Evolutionary conservation across 2,113 vertebrate genomes (phyloP), one percentile per base, ranked within the genome.

Genomic region (Plecotus auritus): DNA sequence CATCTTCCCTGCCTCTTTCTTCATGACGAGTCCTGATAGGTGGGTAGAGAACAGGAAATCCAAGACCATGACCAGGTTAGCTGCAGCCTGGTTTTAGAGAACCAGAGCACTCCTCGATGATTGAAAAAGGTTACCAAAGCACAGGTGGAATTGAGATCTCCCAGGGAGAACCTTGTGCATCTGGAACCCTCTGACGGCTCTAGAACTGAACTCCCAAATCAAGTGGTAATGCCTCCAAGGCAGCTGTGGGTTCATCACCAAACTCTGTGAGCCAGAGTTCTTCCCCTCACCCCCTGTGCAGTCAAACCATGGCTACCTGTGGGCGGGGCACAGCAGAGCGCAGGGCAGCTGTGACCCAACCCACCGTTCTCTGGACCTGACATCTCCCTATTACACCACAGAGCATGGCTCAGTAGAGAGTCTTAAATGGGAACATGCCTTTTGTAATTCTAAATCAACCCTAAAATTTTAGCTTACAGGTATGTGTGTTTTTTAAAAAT

Each of bases 401-500:
- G 89, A 93, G 28, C 35, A 45, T 28, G 40, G 7, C 67, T 89
- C 16, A 18, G n/a, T n/a, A 17, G 32, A 37, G 1, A 42, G 11
- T 35, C 70, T 88, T 61, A 51, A 81, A 61, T 20, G 18, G 69
- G n/a, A 83, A 28, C 59, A 70, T 4, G 35, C 9, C 80, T 77
- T 78, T 70, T 67, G 6, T 92, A 81, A 88, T 81, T 96, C 10
- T 73, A 82, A 90, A 85, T 40, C 69, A 17, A 49, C 17, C 9
- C 59, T 64, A 26, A 72, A 74, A 11, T 35, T 4, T 82, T 95
- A 32, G 42, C 56, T 80, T 56, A 18, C 13, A 51, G 28, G 59
- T 14, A 45, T 64, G 28, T 18, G 40, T 23, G 14, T 91, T 81
- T 73, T 28, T 9, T 54, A 45, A 2, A 32, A 14, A 56, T 40